Evolutionary conservation across 2,888 invertebrate species (phyloP).

Genomic region (Ormyrus rosae): DNA sequence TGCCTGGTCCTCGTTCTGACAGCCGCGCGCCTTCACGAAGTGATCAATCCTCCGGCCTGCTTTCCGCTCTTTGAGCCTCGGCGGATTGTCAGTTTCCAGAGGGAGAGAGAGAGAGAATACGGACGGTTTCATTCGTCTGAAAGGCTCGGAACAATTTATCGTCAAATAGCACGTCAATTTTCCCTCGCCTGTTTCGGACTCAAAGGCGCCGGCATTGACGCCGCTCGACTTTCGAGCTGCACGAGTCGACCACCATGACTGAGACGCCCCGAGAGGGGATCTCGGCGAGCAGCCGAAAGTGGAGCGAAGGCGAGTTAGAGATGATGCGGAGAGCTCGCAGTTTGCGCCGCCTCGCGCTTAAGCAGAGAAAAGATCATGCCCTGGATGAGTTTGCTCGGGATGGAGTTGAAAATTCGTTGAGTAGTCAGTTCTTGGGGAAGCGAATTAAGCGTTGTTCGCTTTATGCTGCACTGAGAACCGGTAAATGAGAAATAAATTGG

Average conservation of each 20-base stretch:
- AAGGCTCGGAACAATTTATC: slow-evolving; percentile 28
- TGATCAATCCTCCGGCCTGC: not conserved
- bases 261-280: no score
- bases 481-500: no score
- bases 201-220: slow-evolving; percentile 15
- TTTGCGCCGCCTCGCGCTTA: no score
- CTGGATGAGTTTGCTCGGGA: no score
- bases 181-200: slow-evolving; percentile 11
- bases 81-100: slow-evolving; percentile 17
- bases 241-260: not conserved
- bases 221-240: not conserved
- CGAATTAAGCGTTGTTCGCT: no score
- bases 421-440: no score
- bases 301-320: not conserved
- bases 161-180: slow-evolving; percentile 39
- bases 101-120: not conserved
- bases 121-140: slow-evolving; percentile 23
- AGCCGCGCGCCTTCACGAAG: not conserved
- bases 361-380: no score
- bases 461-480: no score
- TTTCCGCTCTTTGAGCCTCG: not conserved
- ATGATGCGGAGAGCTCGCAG: no score
- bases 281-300: not conserved
- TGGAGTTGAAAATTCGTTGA: no score
- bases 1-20: no score